phyloP scores from a whole-genome alignment of 2,888 invertebrate genomes.

The Imbricaverruca yamaguchii region DNA sequence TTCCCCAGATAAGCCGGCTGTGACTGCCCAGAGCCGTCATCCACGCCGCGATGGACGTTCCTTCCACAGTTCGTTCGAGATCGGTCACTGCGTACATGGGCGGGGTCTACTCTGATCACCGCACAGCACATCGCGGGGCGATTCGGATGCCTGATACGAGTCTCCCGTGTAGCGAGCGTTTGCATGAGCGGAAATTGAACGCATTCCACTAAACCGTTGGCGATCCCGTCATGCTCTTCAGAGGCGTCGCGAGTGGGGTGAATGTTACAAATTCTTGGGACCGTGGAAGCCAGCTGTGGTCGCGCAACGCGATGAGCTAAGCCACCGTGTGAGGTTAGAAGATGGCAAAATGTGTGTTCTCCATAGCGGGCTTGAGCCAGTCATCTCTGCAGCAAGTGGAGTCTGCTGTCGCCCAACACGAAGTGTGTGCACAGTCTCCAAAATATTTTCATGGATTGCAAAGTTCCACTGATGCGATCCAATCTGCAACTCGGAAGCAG shows the following conservation, averaged over 20 bases:
- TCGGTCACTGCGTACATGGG: neutral
- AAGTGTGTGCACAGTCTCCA: too few relatives aligned
- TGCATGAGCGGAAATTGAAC: neutral
- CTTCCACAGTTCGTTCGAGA: neutral
- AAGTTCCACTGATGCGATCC: too few relatives aligned
- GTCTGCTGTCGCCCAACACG: too few relatives aligned
- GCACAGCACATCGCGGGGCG: neutral
- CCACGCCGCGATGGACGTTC: neutral
- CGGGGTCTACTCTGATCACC: neutral
- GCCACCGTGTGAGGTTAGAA: neutral
- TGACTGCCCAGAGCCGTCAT: neutral
- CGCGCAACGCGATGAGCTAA: neutral
- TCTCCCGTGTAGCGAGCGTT: neutral
- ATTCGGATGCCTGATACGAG: neutral
- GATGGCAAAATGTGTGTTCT: neutral
- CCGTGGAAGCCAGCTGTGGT: neutral
- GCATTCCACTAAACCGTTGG: neutral
- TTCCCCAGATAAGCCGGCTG: too few relatives aligned
- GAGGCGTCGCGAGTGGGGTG: neutral
- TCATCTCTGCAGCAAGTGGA: too few relatives aligned
- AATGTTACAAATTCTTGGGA: neutral
- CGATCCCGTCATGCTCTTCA: neutral
- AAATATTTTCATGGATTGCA: too few relatives aligned
- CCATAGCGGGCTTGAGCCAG: neutral
- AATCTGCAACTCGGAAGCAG: too few relatives aligned